Conservation (phyloP, 37 sponge, comb jelly and placozoan species). For the Mnemiopsis leidyi region DNA sequence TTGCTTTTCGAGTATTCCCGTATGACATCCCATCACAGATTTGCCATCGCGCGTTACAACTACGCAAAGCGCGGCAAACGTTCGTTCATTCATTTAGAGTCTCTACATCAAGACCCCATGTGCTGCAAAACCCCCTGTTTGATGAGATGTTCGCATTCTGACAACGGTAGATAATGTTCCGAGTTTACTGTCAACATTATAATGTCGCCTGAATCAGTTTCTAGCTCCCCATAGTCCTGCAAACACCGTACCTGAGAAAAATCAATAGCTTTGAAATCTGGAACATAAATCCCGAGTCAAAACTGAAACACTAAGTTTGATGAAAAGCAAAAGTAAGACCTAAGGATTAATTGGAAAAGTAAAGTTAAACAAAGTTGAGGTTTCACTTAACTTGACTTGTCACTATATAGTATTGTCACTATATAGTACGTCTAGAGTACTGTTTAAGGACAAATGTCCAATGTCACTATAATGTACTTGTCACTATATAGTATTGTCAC, state of each 20-base stretch:
- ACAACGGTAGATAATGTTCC: constrained; percentile 32
- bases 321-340: too few species aligned
- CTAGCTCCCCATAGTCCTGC: constrained; percentile 11
- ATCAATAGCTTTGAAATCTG: too few species aligned
- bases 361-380: neutral
- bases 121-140: constrained; percentile 32
- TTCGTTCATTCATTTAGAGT: neutral
- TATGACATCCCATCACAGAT: neutral
- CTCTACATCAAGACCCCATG: neutral
- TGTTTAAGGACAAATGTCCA: too few species aligned
- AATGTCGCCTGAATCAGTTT: constrained; percentile 25
- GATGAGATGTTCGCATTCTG: constrained; percentile 43
- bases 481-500: too few species aligned
- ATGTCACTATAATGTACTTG: too few species aligned
- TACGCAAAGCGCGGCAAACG: neutral
- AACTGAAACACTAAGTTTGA: too few species aligned
- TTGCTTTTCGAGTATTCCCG: neutral
- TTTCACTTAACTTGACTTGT: neutral
- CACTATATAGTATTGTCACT: too few species aligned
- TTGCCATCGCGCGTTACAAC: neutral
- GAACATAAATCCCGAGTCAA: too few species aligned
- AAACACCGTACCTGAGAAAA: constrained; percentile 16
- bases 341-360: too few species aligned
- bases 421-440: too few species aligned
- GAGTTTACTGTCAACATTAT: constrained; percentile 41